Evolutionary conservation across 2,888 invertebrate species (phyloP).

Genomic region (Drosophila merina): DNA sequence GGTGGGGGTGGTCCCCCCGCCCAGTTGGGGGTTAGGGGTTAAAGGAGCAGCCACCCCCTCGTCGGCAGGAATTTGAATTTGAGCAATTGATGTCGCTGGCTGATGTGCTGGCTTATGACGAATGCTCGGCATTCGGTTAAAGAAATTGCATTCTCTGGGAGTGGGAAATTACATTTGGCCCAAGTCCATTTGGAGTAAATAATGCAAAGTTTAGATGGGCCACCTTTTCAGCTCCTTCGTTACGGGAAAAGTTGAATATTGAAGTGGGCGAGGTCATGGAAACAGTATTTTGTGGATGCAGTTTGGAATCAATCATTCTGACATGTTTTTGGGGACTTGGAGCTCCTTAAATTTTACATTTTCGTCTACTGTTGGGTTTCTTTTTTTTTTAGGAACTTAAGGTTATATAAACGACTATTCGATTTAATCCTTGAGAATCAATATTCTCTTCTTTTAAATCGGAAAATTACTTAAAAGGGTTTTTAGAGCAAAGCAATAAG

Average conservation of each 20-base stretch:
- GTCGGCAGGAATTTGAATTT: slow-evolving; percentile 15
- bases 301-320: slow-evolving; percentile 1
- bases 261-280: slow-evolving; percentile 23
- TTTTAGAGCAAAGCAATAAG: too few relatives aligned
- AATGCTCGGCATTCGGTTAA: slow-evolving; percentile 23
- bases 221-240: not conserved
- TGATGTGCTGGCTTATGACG: slow-evolving; percentile 34
- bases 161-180: slow-evolving; percentile 33
- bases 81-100: slow-evolving; percentile 30
- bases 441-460: too few relatives aligned
- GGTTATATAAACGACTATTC: too few relatives aligned
- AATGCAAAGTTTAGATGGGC: slow-evolving; percentile 13
- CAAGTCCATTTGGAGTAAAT: slow-evolving; percentile 19
- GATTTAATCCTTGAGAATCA: too few relatives aligned
- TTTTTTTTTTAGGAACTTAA: too few relatives aligned
- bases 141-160: slow-evolving; percentile 35
- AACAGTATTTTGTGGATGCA: not conserved
- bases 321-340: not conserved
- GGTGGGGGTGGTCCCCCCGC: not conserved
- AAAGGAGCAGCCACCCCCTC: slow-evolving; percentile 9
- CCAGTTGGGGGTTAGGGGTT: not conserved
- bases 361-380: not conserved
- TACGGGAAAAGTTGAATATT: slow-evolving; percentile 15
- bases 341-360: not conserved
- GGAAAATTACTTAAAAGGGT: too few relatives aligned